Evolutionary conservation across 2,797 vertebrate species (phyloP), one percentile per base, ranked within the genome.

Genomic region (Setipinna tenuifilis): DNA sequence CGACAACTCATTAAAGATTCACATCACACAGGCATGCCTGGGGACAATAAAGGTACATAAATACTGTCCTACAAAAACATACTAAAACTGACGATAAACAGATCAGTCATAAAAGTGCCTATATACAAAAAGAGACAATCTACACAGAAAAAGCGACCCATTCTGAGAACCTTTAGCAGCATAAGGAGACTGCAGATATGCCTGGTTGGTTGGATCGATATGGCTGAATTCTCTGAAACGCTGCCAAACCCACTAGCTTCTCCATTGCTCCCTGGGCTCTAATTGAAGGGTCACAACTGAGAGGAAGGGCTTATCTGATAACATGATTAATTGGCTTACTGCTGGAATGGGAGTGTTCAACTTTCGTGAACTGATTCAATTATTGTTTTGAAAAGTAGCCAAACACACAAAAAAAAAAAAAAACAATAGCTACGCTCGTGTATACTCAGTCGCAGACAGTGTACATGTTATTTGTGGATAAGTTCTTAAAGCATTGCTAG

Each of bases 241-340:
- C 68, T 75, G 68, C 68, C 68, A 75, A 75, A 17, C 68, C 68
- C 68, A 35, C 68, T 17, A 31, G 68, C 65, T 35, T 16, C 25
- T 75, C 14, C 68, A 75, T 41, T 17, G 68, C 12, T 75, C 68
- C 68, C 68, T 19, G 16, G 28, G 68, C 5, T 75, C 28, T 41
- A 75, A 75, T 75, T 35, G 68, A 75, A 6, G 14, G 68, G 16
- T 75, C 31, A 75, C 28, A 6, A 75, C 68, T 35, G 68, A 75
- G 68, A 35, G 68, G 65, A 28, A 35, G 28, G 68, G 9, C 68
- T 75, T 16, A 75, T 75, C 16, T 35, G 68, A 75, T 75, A 35
- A 71, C 28, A 35, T 35, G 14, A 35, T 71, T 75, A 35, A 75
- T 75, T 75, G 28, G 31, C 28, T 75, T 75, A 75, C 68, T 19